Evolutionary conservation across 2,113 vertebrate species (phyloP), one percentile per base, ranked within the genome.

Genomic region (Alexandromys fortis): DNA sequence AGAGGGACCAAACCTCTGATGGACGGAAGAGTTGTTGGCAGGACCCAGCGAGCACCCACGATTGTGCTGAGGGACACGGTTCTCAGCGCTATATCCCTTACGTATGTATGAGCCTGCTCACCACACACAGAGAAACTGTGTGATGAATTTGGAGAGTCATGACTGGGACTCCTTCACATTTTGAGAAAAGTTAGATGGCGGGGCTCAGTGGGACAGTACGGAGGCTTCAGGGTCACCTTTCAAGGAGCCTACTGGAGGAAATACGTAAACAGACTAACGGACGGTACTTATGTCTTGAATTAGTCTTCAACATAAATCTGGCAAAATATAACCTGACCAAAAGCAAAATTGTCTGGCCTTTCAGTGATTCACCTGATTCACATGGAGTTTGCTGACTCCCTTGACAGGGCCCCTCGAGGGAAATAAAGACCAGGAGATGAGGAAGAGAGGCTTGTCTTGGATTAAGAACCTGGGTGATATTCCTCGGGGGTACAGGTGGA

Each of bases 1-100:
- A 95, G 95, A 97, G 93, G 93, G 92, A 97, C 95, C 96, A 93
- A 97, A 97, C 95, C 97, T 42, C 2, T 30, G 58, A 95, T 96
- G 95, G 96, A 97, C 97, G 88, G 98, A 92, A 72, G 96, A 96
- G 93, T 94, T 96, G 88, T 89, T 92, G 75, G 94, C 49, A 63
- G 91, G 96, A 96, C 96, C 8, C 28, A 9, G 42, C 26, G 63
- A 14, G 5, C 13, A 55, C 4, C 47, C 22, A 12, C 24, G 21
- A 12, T 35, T 17, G 26, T 7, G 49, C 11, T 5, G 4, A 6
- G 52, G 49, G 75, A 19, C 45, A 21, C 3, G 0, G 0, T 5
- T 42, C 7, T 73, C 8, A 9, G 0, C 21, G 21, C 3, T 33
- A 19, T 24, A n/a, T 52, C 24, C 4, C 33, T 16, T 22, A 16